phyloP scores from a whole-genome alignment of 2,797 vertebrate species.

The Glossophaga mutica region DNA sequence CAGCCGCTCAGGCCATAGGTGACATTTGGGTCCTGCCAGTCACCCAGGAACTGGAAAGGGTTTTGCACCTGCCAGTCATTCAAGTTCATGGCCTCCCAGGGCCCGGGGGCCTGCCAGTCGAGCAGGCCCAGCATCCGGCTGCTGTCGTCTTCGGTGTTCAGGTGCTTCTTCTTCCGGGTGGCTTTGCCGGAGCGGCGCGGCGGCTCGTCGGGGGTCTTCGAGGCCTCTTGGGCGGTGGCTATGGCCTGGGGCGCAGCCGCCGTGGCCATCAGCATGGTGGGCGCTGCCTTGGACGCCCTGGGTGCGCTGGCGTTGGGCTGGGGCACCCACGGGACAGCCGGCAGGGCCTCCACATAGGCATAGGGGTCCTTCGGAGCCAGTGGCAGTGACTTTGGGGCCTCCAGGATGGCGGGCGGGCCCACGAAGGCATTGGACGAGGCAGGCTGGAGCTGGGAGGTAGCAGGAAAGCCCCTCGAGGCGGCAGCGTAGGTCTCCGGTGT shows the following conservation, averaged over 20 bases:
- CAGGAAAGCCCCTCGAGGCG: slow-evolving; percentile 44
- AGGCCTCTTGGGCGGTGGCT: slow-evolving; percentile 10
- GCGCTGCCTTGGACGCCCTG: background rate
- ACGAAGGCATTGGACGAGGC: slow-evolving; percentile 43
- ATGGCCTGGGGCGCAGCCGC: slow-evolving; percentile 24
- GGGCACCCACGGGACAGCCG: slow-evolving; percentile 32
- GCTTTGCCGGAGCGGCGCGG: slow-evolving; percentile 53
- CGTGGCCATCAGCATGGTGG: slow-evolving; percentile 25
- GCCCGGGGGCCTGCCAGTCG: slow-evolving; percentile 5
- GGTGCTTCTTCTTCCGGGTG: slow-evolving; percentile 72
- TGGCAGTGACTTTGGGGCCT: slow-evolving; percentile 60
- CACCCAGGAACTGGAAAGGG: background rate
- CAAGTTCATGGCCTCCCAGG: slow-evolving; percentile 24
- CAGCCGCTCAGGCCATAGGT: background rate
- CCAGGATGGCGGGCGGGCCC: slow-evolving; percentile 26
- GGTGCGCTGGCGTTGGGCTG: background rate
- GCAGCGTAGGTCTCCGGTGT: slow-evolving; percentile 34
- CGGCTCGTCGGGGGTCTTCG: background rate
- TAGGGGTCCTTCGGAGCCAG: slow-evolving; percentile 53
- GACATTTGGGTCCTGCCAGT: background rate
- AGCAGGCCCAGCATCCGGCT: background rate
- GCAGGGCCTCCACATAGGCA: slow-evolving; percentile 43
- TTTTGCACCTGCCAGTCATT: slow-evolving; percentile 43
- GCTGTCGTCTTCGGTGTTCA: slow-evolving; percentile 34
- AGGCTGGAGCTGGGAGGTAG: slow-evolving; percentile 65